Evolutionary conservation across 37 sponge, comb jelly and placozoan genomes (phyloP).

Genomic region (Axinella damicornis): DNA sequence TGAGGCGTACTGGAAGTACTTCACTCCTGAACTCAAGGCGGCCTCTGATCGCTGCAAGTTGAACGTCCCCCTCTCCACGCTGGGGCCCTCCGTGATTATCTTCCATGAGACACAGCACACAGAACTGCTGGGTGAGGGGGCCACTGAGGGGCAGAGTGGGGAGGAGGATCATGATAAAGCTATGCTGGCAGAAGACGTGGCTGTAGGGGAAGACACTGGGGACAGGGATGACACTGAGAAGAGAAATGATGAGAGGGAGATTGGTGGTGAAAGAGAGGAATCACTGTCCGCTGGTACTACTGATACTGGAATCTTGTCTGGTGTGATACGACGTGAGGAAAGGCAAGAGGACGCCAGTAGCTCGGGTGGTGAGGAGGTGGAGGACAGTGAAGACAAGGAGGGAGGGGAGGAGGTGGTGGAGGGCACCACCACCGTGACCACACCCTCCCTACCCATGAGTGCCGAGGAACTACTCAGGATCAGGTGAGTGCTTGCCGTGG

Average conservation of each 20-base stretch:
- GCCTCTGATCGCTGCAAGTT: constrained; percentile 57
- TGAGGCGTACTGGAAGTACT: constrained; percentile 86
- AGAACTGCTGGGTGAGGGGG: constrained; percentile 62
- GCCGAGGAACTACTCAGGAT: constrained; percentile 72
- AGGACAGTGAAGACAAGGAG: too few relatives aligned
- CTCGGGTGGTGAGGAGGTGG: too few relatives aligned
- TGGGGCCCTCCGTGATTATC: constrained; percentile 89
- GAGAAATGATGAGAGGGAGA: too few relatives aligned
- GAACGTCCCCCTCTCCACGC: constrained; percentile 65
- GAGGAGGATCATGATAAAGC: background rate
- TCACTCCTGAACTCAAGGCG: constrained; percentile 78
- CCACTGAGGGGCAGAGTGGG: background rate
- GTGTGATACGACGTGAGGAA: too few relatives aligned
- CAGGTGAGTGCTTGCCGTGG: too few relatives aligned
- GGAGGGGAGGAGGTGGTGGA: too few relatives aligned
- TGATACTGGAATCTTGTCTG: too few relatives aligned
- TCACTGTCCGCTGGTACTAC: too few relatives aligned
- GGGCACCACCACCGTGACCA: too few relatives aligned
- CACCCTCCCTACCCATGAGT: constrained; percentile 24
- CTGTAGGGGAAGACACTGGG: background rate
- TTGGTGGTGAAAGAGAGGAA: too few relatives aligned
- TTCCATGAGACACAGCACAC: constrained; percentile 95
- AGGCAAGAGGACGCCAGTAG: too few relatives aligned
- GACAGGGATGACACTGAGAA: background rate
- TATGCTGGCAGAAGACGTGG: background rate